Evolutionary conservation across 2,888 invertebrate genomes (phyloP), one percentile per base, ranked within the genome.

Genomic region (Fissipunctia ypsillon): DNA sequence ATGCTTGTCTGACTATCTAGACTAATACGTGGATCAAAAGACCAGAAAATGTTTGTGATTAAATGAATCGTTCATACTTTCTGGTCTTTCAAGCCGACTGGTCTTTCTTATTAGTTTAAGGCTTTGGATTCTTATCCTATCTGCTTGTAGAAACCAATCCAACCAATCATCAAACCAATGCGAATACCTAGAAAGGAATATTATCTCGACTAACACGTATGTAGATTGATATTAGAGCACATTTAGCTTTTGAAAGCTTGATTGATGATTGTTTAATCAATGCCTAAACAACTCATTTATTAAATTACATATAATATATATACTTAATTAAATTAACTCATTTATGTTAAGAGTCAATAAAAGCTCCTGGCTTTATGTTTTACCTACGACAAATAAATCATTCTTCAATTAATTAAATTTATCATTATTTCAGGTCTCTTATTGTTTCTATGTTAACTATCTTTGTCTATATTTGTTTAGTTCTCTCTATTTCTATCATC

Each of bases 171-270:
- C 1, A 22, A 68, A 38, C 16, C 7, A 19, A 69, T 41, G 16
- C 3, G 16, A 50, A 38, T 7, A 28, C n/a, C 5, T 7, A 38
- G 12, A 68, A 50, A 19, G 22, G 16, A 41, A 41, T 50, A 22
- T 16, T 41, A n/a, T 41, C 16, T 52, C 50, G 38, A 28, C 12
- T 28, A 22, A 48, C 48, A 67, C 28, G 6, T n/a, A n/a, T n/a
- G n/a, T 25, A 50, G 31, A 57, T 22, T 50, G 16, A 25, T 41
- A 66, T 59, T 68, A 52, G 28, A 52, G 35, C 16, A 61, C 41
- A 61, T 79, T 80, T 73, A 16, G 54, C 10, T 22, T 48, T 48
- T 65, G 60, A 65, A 56, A 64, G 14, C n/a, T 48, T 79, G 76
- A 79, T 72, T 65, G 31, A 79, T 77, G 73, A 48, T 54, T 28